These are phyloP conservation scores for Petrosia ficiformis DNA, from an alignment of 37 sponge, comb jelly and placozoan genomes.

Conservation along the genomic window DNA sequence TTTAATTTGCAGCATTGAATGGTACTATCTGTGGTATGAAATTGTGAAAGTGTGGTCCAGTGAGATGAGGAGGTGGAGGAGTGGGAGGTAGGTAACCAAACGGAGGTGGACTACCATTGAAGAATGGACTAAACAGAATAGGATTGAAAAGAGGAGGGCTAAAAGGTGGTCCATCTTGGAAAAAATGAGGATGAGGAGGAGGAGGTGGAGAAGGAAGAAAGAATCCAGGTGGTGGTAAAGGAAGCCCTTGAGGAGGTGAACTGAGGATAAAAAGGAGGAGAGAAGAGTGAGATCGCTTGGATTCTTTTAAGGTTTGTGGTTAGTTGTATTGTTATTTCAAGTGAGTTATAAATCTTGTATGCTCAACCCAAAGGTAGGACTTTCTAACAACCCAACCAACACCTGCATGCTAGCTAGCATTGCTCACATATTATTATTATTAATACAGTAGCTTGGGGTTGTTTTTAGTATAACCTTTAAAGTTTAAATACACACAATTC, in stretches of 20 bases:
- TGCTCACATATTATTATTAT: too few species aligned
- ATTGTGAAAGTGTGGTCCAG: constrained; percentile 25
- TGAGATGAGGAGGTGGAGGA: constrained; percentile 31
- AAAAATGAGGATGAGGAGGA: neutral
- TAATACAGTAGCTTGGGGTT: too few species aligned
- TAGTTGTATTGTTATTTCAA: too few species aligned
- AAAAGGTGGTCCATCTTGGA: neutral
- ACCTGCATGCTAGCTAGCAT: too few species aligned
- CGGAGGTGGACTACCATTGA: constrained; percentile 32
- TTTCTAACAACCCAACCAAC: too few species aligned
- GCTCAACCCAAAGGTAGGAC: too few species aligned
- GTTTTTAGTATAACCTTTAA: too few species aligned
- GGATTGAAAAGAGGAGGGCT: neutral
- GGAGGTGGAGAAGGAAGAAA: neutral
- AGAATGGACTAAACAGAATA: neutral
- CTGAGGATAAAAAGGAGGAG: too few species aligned
- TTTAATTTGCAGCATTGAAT: constrained; percentile 38
- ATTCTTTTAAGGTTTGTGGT: too few species aligned
- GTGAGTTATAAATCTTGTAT: too few species aligned
- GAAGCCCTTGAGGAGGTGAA: neutral
- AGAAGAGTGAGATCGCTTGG: too few species aligned
- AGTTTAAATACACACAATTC: too few species aligned
- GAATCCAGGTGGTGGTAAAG: neutral
- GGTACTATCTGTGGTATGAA: constrained; percentile 45
- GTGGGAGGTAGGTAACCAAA: constrained; percentile 41